A percentile compares a stretch with the other conserved stretches of the same genome.
Evolutionary conservation across 2,113 vertebrate genomes (phyloP).

Genomic region (Athene cunicularia): DNA sequence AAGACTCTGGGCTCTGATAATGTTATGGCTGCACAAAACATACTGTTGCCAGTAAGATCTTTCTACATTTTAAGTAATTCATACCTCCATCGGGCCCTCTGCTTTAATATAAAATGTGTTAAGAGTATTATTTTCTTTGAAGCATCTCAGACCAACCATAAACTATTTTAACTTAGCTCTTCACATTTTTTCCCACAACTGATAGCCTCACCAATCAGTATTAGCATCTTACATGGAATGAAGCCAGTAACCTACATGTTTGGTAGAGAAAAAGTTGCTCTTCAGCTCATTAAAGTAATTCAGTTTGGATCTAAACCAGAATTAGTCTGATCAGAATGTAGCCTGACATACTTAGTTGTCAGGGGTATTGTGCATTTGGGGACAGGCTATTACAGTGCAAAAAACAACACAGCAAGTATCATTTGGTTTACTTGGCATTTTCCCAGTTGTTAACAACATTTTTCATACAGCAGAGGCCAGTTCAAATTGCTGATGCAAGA

Average conservation of each 20-base stretch:
- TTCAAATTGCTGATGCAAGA: slow-evolving; percentile 17
- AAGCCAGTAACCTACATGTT: background rate
- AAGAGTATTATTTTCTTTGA: background rate
- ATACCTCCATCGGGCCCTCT: background rate
- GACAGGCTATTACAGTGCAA: background rate
- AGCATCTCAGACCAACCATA: background rate
- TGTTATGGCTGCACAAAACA: background rate
- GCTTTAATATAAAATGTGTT: background rate
- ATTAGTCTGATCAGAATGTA: background rate
- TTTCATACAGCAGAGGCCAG: background rate
- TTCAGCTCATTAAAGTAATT: background rate
- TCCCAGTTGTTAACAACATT: background rate
- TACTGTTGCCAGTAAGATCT: background rate
- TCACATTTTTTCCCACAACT: background rate
- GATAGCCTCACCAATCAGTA: background rate
- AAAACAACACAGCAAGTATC: background rate
- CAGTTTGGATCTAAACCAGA: background rate
- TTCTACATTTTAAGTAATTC: background rate
- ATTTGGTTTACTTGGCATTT: background rate
- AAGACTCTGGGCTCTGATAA: background rate
- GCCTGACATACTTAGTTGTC: background rate
- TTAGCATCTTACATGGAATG: background rate
- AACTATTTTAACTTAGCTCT: background rate
- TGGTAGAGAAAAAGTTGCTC: background rate
- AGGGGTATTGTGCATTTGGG: background rate